Evolutionary conservation across 1,140 invertebrate species (phyloP).

Genomic region (Lordiphosa stackelbergi): DNA sequence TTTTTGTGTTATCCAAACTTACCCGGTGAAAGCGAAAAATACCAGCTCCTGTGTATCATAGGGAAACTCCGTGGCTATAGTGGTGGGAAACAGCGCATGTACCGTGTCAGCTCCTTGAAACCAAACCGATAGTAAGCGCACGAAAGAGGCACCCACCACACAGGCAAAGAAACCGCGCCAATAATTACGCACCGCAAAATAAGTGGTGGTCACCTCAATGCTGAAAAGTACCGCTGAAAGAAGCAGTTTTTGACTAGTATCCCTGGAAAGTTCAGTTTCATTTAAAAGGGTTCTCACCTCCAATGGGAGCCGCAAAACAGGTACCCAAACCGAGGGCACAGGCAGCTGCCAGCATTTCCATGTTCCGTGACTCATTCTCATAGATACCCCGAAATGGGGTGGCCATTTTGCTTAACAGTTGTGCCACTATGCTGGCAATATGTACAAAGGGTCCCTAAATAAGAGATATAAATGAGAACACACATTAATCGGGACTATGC

Average conservation of each 20-base stretch:
- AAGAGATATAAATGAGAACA: neutral
- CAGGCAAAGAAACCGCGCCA: conserved; percentile 99
- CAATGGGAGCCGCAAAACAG: conserved; percentile 96
- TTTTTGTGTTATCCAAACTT: conserved; percentile 57
- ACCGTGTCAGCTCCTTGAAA: conserved; percentile 96
- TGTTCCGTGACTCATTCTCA: conserved; percentile 95
- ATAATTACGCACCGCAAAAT: conserved; percentile 98
- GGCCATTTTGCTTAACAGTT: conserved; percentile 94
- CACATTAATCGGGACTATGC: too few relatives aligned
- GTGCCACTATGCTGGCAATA: conserved; percentile 96
- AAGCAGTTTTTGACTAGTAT: neutral
- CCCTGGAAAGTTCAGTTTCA: neutral
- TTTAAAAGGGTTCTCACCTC: conserved; percentile 80
- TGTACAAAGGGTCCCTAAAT: conserved; percentile 93
- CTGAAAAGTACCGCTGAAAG: conserved; percentile 94
- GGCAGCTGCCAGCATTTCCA: conserved; percentile 96
- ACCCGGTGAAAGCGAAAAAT: conserved; percentile 96
- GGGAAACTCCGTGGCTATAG: conserved; percentile 96
- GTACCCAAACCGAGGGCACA: conserved; percentile 97
- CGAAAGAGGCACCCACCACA: conserved; percentile 96
- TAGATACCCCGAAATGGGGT: conserved; percentile 97
- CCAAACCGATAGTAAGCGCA: conserved; percentile 95
- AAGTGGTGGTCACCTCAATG: conserved; percentile 99
- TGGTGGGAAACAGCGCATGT: conserved; percentile 96
- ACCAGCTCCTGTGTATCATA: conserved; percentile 99